Conservation (phyloP, 2,888 invertebrate species). For the Rugalucina vietnamica region DNA sequence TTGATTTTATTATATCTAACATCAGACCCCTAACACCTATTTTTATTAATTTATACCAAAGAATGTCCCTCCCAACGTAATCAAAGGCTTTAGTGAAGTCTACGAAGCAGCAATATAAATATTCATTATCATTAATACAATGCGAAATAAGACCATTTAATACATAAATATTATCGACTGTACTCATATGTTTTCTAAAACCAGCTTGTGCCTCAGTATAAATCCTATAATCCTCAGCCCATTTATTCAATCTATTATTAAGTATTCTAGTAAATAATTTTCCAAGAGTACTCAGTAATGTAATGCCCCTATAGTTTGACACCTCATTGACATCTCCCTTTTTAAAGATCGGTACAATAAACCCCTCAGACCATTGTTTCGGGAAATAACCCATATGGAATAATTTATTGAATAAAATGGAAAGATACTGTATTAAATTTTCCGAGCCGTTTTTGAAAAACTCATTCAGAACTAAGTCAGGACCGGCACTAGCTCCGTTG, state of each 20-base stretch:
- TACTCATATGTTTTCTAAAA: background rate
- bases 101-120: slow-evolving; percentile 26
- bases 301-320: too few relatives aligned
- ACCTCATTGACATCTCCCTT: too few relatives aligned
- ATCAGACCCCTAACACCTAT: slow-evolving; percentile 23
- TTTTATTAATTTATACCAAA: slow-evolving; percentile 22
- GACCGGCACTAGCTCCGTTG: too few relatives aligned
- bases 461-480: too few relatives aligned
- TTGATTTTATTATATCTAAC: slow-evolving; percentile 11
- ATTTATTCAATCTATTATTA: background rate
- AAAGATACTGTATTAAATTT: too few relatives aligned
- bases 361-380: too few relatives aligned
- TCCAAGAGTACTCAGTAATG: too few relatives aligned
- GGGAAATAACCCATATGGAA: too few relatives aligned
- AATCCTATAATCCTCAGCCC: background rate
- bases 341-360: too few relatives aligned
- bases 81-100: slow-evolving; percentile 35
- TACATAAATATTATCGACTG: slow-evolving; percentile 3
- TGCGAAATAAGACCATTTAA: slow-evolving; percentile 5
- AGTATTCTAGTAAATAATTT: slow-evolving; percentile 12
- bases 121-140: slow-evolving; percentile 10
- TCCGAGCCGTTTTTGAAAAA: too few relatives aligned
- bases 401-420: too few relatives aligned
- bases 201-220: background rate
- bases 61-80: slow-evolving; percentile 19